Evolutionary conservation across 2,888 invertebrate genomes (phyloP).

Genomic region (Mesochorus sp.): DNA sequence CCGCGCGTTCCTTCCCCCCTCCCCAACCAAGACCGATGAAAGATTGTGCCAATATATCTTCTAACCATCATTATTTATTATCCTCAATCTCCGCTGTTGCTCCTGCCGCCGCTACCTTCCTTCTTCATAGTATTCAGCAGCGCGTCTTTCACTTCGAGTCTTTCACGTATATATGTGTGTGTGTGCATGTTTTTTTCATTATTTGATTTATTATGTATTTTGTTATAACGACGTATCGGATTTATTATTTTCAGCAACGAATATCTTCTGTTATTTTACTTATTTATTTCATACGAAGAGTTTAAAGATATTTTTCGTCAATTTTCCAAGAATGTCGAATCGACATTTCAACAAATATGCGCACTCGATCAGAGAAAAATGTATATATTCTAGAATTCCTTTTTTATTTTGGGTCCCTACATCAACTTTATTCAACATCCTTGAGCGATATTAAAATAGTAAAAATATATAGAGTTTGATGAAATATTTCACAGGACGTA

Average conservation of each 20-base stretch:
- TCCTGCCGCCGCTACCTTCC: background rate
- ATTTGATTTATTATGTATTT: conserved; percentile 46
- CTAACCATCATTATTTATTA: conserved; percentile 52
- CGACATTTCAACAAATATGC: too few relatives aligned
- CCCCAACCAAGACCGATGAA: conserved; percentile 40
- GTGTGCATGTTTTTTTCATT: too few relatives aligned
- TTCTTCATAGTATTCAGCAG: conserved; percentile 28
- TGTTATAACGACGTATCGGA: conserved; percentile 16
- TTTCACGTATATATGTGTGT: conserved; percentile 22
- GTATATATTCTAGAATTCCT: too few relatives aligned
- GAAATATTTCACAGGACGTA: too few relatives aligned
- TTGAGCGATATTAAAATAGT: too few relatives aligned
- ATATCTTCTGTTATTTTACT: background rate
- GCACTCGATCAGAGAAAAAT: background rate
- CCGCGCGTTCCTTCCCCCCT: background rate
- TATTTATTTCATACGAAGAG: background rate
- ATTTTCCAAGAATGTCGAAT: too few relatives aligned
- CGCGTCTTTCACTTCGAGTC: conserved; percentile 33
- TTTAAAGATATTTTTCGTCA: background rate
- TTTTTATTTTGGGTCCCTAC: too few relatives aligned
- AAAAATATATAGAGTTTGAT: too few relatives aligned
- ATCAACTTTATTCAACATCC: too few relatives aligned
- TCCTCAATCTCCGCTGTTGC: conserved; percentile 33
- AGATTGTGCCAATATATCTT: conserved; percentile 55
- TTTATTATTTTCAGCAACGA: conserved; percentile 18